These are phyloP conservation scores for Calameuta filiformis DNA, from an alignment of 2,888 invertebrate species.

Conservation along the genomic window DNA sequence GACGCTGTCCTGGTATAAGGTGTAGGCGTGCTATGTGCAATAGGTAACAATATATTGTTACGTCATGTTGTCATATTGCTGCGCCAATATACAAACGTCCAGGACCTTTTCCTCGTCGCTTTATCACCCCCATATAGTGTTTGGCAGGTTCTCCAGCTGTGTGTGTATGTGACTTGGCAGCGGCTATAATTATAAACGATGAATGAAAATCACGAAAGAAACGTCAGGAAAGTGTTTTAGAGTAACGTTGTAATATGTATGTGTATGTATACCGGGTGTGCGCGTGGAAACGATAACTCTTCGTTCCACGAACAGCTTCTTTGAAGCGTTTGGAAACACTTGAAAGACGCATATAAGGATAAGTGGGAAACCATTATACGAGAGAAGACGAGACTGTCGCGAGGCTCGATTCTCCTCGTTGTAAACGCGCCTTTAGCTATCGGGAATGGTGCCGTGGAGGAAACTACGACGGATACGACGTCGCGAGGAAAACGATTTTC, in stretches of 20 bases:
- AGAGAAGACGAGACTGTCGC: background rate
- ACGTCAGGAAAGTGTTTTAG: background rate
- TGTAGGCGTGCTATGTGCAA: background rate
- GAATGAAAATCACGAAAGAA: background rate
- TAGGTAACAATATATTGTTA: background rate
- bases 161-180: background rate
- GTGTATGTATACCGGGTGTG: background rate
- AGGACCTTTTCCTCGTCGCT: too few species aligned
- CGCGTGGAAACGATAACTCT: background rate
- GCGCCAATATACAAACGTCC: too few species aligned
- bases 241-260: background rate
- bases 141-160: background rate
- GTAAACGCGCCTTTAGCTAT: background rate
- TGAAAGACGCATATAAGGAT: background rate
- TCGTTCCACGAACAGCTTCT: background rate
- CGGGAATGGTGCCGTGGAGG: background rate
- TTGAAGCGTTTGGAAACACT: background rate
- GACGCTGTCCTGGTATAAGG: background rate
- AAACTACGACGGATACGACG: background rate
- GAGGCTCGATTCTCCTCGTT: background rate
- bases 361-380: background rate
- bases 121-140: background rate
- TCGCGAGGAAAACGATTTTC: background rate
- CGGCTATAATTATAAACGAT: background rate
- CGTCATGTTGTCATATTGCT: background rate